Base-by-base conservation (phyloP, 1,140 invertebrate genomes). In the Gyrodactylus bullatarudis region DNA sequence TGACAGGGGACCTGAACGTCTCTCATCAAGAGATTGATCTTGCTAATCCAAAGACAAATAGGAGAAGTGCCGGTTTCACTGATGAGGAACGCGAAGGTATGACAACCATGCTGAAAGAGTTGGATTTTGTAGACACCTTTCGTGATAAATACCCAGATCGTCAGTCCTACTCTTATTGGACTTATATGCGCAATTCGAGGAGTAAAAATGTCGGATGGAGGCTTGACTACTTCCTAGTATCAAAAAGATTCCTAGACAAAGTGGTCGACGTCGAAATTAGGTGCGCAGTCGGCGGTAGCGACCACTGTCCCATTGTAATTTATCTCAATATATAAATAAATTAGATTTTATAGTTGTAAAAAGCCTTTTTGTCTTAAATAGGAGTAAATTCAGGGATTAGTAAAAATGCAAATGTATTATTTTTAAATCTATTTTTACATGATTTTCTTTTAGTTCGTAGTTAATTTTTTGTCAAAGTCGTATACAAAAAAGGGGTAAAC, bases 1-100 rank as follows among this genome's bases (percentile, higher is more conserved):
- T 95, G 75, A 89, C 87, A 79, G 93, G 94, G 0, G 94, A 98
- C 81, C 86, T 98, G 84, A 98, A 98, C 83, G 93, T 97, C 1
- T 87, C 92, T 69, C 93, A 98, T 80, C 81, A 87, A 76, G 88
- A 92, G 84, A 95, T 96, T 78, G 92, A 97, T 85, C 82, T 97
- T 75, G 85, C 86, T 20, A 96, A 97, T 84, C 92, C 94, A 1
- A 91, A 92, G 80, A 85, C 85, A 0, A 98, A 97, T 79, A 78
- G 78, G 70, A 87, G 85, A 72, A 90, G 87, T 79, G 90, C 93
- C 69, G 94, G 94, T 20, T 99, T 97, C 78, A 97, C 92, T 0
- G 83, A 86, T 77, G 88, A 96, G 79, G 93, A 97, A 81, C 83
- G 93, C 73, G 86, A 90, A 54, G 89, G 80, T 20, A 91, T 99